Percentiles rank a stretch among this genome's conserved stretches.
These are phyloP conservation scores for Lottia gigantea DNA, from an alignment of 2,888 invertebrate genomes.

Conservation along the genomic window DNA sequence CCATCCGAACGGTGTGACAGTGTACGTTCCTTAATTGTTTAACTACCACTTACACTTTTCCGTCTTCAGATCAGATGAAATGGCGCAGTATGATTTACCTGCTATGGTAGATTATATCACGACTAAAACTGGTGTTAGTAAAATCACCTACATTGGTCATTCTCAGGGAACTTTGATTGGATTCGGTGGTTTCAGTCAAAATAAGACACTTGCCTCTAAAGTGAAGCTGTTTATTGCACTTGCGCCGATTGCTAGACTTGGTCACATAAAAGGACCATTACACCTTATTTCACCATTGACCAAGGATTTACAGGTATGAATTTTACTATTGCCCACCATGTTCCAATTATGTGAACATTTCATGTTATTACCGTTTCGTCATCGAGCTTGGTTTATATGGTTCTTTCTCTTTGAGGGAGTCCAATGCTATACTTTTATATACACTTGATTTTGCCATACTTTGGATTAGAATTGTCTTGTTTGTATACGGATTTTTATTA, in stretches of 20 bases:
- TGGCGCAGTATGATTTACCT: constrained; percentile 87
- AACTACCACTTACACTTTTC: too few relatives aligned
- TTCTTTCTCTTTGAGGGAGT: too few relatives aligned
- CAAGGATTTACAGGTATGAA: constrained; percentile 40
- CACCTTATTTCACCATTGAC: constrained; percentile 46
- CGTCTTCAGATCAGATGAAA: constrained; percentile 83
- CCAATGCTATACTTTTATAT: too few relatives aligned
- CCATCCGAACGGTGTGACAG: too few relatives aligned
- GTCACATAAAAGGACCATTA: constrained; percentile 53
- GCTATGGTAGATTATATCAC: constrained; percentile 82
- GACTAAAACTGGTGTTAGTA: constrained; percentile 72
- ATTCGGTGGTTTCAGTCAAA: constrained; percentile 61
- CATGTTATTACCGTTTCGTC: too few relatives aligned
- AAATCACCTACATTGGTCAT: constrained; percentile 86
- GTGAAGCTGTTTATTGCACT: constrained; percentile 66
- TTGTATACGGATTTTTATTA: too few relatives aligned
- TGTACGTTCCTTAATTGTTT: too few relatives aligned
- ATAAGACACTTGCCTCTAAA: constrained; percentile 57
- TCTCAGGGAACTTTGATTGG: constrained; percentile 80
- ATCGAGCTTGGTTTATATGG: too few relatives aligned
- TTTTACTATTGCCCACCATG: background rate
- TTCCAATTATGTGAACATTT: background rate
- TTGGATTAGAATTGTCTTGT: too few relatives aligned
- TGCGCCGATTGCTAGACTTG: constrained; percentile 65
- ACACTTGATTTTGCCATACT: too few relatives aligned